A percentile compares a stretch with the other conserved stretches of the same genome.
phyloP scores from a whole-genome alignment of 2,888 invertebrate genomes.

The Lissocephala sabroskyi region DNA sequence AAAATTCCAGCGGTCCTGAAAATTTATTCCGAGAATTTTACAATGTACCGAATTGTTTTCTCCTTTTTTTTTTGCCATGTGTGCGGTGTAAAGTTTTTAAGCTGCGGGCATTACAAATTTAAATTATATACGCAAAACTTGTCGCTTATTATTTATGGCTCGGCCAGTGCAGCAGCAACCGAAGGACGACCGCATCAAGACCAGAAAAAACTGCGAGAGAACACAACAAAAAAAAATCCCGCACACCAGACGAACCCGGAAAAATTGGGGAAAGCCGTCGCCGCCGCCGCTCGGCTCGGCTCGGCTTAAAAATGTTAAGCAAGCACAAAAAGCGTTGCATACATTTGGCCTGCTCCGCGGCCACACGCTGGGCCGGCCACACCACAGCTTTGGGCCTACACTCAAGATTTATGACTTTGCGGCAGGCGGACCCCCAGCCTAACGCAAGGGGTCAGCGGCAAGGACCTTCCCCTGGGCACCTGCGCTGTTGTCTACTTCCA shows the following conservation, averaged over 20 bases:
- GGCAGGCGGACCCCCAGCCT: too few relatives aligned
- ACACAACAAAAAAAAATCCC: neutral
- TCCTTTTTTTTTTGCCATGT: slow-evolving; percentile 28
- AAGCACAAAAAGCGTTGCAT: slow-evolving; percentile 51
- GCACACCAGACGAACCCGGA: too few relatives aligned
- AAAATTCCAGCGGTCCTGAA: too few relatives aligned
- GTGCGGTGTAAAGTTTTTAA: too few relatives aligned
- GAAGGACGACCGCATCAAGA: neutral
- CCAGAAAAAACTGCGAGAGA: neutral
- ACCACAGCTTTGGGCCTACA: slow-evolving; percentile 37
- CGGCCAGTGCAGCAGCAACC: neutral
- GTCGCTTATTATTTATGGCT: slow-evolving; percentile 55
- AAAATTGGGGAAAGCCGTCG: too few relatives aligned
- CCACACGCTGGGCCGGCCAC: slow-evolving; percentile 33
- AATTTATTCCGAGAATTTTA: slow-evolving; percentile 30
- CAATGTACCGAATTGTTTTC: slow-evolving; percentile 15
- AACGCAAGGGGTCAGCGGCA: too few relatives aligned
- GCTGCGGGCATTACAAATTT: slow-evolving; percentile 42
- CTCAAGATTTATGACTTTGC: slow-evolving; percentile 53
- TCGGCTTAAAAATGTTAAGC: slow-evolving; percentile 49
- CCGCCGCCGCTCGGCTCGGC: too few relatives aligned
- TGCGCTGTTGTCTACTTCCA: too few relatives aligned
- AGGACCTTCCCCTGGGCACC: too few relatives aligned
- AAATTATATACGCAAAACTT: slow-evolving; percentile 38
- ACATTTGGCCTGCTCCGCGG: slow-evolving; percentile 16